phyloP scores from a whole-genome alignment of 2,113 vertebrate genomes.

The Chlamydotis undulata region DNA sequence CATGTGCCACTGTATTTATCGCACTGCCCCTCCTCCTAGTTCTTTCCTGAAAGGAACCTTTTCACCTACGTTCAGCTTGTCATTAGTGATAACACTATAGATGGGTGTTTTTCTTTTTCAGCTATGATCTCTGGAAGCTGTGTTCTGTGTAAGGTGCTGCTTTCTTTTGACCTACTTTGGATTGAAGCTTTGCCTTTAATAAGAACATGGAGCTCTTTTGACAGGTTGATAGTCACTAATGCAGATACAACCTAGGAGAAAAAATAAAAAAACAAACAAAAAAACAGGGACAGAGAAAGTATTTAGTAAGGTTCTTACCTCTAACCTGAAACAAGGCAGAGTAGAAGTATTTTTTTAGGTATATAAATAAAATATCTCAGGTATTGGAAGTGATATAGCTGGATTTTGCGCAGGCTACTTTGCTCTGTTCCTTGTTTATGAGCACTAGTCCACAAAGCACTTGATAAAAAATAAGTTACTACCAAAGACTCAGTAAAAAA shows the following conservation, averaged over 20 bases:
- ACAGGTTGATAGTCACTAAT: not conserved
- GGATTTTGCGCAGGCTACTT: not conserved
- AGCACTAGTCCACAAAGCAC: not conserved
- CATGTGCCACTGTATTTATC: constrained; percentile 56
- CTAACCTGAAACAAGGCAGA: not conserved
- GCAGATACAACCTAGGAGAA: not conserved
- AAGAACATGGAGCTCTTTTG: constrained; percentile 23
- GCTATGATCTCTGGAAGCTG: constrained; percentile 44
- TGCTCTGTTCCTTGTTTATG: not conserved
- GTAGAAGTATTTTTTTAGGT: not conserved
- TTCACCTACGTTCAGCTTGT: constrained; percentile 70
- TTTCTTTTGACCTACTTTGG: constrained; percentile 56
- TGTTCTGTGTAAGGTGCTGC: constrained; percentile 4
- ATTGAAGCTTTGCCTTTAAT: constrained; percentile 26
- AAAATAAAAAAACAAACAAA: not conserved
- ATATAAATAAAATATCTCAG: not conserved
- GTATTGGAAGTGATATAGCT: not conserved
- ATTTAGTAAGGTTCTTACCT: not conserved
- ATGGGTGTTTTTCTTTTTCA: constrained; percentile 60
- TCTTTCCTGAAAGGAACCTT: constrained; percentile 32
- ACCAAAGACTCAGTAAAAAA: not conserved
- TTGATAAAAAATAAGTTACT: not conserved
- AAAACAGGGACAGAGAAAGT: not conserved
- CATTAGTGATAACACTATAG: constrained; percentile 68
- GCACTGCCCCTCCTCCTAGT: constrained; percentile 53